Evolutionary conservation across 2,888 invertebrate genomes (phyloP), one percentile per base, ranked within the genome.

Genomic region (Apoderus coryli): DNA sequence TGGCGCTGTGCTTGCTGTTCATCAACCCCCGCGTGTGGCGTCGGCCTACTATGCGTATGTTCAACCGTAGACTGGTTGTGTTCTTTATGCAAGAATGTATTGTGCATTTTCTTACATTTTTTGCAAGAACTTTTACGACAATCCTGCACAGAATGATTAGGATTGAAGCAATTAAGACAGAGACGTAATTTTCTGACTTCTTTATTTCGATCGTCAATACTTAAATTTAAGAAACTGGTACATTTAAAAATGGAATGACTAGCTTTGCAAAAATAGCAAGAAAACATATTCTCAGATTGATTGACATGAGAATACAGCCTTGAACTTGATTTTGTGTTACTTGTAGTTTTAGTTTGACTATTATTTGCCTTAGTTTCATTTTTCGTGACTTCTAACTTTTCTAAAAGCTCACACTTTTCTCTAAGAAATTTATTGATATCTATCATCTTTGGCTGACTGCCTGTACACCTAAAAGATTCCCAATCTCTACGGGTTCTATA

Each of bases 231-330:
- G 16, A 34, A 34, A 11, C 22, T 11, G 9, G 22, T 19, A 25
- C 31, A 37, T 16, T 35, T 32, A 31, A 30, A 37, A 15, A 37
- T 25, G 2, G 28, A 31, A 23, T 37, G 37, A 12, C 23, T 11
- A 11, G 13, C 10, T 28, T 29, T 34, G 22, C 36, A 34, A 14
- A 27, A 33, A 28, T 22, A 32, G 32, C 37, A 34, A 13, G 9
- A 14, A 22, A 24, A 14, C 23, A n/a, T n/a, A n/a, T n/a, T n/a
- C n/a, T n/a, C n/a, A n/a, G n/a, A n/a, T n/a, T n/a, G n/a, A n/a
- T n/a, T 5, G 29, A 13, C 6, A 22, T 11, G 6, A 22, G 14
- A 14, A 23, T 14, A 29, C 23, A 14, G 6, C 22, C 25, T 11
- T 25, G 14, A n/a, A 6, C 9, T 15, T 30, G 28, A 28, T 6